Conservation (phyloP, 2,113 vertebrate species). For the Pachycephala philippinensis region DNA sequence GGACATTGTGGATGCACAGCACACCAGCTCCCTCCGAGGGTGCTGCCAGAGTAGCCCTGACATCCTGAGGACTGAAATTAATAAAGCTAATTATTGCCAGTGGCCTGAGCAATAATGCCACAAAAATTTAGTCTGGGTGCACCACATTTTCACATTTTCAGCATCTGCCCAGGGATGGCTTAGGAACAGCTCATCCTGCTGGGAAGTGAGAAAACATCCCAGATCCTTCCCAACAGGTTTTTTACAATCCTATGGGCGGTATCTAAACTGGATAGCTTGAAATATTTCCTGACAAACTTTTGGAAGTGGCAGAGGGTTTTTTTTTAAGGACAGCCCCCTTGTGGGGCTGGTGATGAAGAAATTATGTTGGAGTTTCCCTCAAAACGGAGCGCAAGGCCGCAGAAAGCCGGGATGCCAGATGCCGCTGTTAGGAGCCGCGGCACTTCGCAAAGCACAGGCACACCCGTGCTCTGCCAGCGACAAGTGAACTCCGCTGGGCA, state of each 20-base stretch:
- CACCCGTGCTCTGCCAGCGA: background rate
- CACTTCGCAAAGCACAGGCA: background rate
- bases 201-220: background rate
- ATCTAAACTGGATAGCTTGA: background rate
- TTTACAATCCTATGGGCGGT: background rate
- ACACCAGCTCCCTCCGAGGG: background rate
- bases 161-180: background rate
- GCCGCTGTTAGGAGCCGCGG: fast-evolving
- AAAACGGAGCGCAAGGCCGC: fast-evolving
- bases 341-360: background rate
- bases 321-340: background rate
- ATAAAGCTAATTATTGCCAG: background rate
- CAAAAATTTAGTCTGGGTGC: background rate
- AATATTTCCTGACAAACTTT: background rate
- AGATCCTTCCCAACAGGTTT: background rate
- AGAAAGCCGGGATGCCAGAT: background rate
- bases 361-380: background rate
- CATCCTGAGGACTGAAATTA: background rate
- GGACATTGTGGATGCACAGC: fast-evolving
- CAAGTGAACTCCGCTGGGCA: background rate
- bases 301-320: fast-evolving
- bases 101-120: background rate
- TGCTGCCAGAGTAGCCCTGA: background rate
- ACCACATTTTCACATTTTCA: background rate
- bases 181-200: background rate